These are phyloP conservation scores for Dendropsophus ebraccatus DNA, from an alignment of 2,113 vertebrate genomes.

Conservation along the genomic window DNA sequence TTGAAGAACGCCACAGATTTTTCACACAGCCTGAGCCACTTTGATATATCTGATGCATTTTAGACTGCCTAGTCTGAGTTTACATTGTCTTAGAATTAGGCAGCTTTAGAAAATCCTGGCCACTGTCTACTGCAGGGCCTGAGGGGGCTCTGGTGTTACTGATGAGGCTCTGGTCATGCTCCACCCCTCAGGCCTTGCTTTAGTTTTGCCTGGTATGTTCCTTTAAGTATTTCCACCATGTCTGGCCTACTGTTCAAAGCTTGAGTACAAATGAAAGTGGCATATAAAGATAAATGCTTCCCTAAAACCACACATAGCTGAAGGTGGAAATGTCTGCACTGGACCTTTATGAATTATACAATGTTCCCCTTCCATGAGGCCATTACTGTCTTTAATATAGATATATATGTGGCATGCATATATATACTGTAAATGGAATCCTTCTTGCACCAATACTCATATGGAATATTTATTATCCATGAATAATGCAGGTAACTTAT, in stretches of 20 bases:
- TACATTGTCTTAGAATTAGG: no score
- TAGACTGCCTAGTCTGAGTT: no score
- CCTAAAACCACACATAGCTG: neutral
- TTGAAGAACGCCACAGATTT: no score
- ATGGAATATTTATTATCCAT: constrained; percentile 25
- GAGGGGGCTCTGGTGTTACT: neutral
- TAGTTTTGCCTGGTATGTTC: neutral
- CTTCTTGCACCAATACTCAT: neutral
- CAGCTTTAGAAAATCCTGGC: no score
- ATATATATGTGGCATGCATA: neutral
- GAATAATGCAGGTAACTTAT: constrained; percentile 24
- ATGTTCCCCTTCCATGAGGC: neutral
- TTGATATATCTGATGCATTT: no score
- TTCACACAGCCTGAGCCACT: no score
- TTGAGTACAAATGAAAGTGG: neutral
- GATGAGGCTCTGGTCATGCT: neutral
- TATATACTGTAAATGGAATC: neutral
- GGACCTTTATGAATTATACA: neutral
- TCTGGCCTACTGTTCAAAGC: neutral
- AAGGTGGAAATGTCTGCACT: neutral
- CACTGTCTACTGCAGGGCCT: neutral
- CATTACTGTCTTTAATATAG: constrained; percentile 11
- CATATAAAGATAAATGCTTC: neutral
- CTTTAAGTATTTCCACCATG: neutral
- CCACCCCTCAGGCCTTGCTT: neutral